Evolutionary conservation across 2,888 invertebrate species (phyloP).

Genomic region (Hemaris fuciformis): DNA sequence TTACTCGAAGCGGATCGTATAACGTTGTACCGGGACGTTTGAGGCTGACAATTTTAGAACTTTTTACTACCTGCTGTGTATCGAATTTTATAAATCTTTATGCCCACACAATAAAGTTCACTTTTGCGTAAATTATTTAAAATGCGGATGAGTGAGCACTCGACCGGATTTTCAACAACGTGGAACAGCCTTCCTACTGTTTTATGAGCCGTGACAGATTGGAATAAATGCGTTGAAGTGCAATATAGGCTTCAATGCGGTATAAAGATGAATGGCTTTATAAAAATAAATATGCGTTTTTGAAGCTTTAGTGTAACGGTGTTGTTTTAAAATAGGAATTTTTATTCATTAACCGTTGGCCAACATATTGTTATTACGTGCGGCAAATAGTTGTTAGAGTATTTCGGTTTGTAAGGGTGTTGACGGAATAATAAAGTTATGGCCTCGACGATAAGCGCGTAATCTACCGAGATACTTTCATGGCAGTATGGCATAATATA

Average conservation of each 20-base stretch:
- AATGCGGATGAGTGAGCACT: slow-evolving; percentile 26
- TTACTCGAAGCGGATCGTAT: slow-evolving; percentile 53
- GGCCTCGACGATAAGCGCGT: no score
- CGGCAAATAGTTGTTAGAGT: no score
- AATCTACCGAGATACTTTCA: no score
- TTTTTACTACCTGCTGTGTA: slow-evolving; percentile 42
- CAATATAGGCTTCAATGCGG: slow-evolving; percentile 15
- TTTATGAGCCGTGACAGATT: slow-evolving; percentile 53
- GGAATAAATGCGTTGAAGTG: slow-evolving; percentile 47
- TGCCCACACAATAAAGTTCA: slow-evolving; percentile 28
- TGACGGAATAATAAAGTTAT: no score
- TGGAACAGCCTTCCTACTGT: slow-evolving; percentile 45
- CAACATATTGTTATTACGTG: no score
- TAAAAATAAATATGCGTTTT: slow-evolving; percentile 28
- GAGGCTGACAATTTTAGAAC: slow-evolving; percentile 53
- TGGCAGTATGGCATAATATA: no score
- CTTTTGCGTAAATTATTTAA: slow-evolving; percentile 24
- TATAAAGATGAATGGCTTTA: slow-evolving; percentile 24
- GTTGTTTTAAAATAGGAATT: background rate
- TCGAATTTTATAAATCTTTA: slow-evolving; percentile 21
- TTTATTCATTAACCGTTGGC: background rate
- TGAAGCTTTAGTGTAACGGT: background rate
- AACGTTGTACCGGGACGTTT: slow-evolving; percentile 48
- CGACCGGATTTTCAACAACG: slow-evolving; percentile 46
- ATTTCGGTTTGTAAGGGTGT: no score